phyloP scores from a whole-genome alignment of 35 echinoderm and acorn worm species.

The Chiridota heheva region DNA sequence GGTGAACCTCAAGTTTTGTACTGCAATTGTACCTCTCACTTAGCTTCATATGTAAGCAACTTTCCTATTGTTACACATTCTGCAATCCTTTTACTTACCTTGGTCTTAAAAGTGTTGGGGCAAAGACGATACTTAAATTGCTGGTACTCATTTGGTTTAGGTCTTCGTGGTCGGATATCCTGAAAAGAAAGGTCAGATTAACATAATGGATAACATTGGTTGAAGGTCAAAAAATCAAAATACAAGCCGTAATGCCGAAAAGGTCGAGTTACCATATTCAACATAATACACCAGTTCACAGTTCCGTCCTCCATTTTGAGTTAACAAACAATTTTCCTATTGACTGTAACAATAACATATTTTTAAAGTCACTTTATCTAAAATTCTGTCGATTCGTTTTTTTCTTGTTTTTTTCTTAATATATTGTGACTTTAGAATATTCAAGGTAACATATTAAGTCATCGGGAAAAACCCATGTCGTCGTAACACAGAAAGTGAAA shows the following conservation, averaged over 20 bases:
- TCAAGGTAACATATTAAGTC: not conserved
- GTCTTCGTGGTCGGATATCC: conserved; percentile 73
- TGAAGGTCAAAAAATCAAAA: not conserved
- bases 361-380: too few relatives aligned
- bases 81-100: conserved; percentile 76
- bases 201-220: conserved; percentile 9
- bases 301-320: too few relatives aligned
- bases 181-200: conserved; percentile 32
- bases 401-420: not conserved
- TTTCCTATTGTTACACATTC: too few relatives aligned
- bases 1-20: not conserved
- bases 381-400: too few relatives aligned
- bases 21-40: too few relatives aligned
- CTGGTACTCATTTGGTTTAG: conserved; percentile 84
- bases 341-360: too few relatives aligned
- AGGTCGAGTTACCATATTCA: not conserved
- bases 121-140: conserved; percentile 97
- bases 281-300: too few relatives aligned
- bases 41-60: too few relatives aligned
- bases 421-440: not conserved
- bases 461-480: too few relatives aligned
- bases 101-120: conserved; percentile 82
- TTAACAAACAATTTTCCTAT: not conserved
- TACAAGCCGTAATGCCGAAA: not conserved
- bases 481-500: too few relatives aligned